Evolutionary conservation across 1,140 invertebrate genomes (phyloP), one percentile per base, ranked within the genome.

Genomic region (Atta cephalotes): DNA sequence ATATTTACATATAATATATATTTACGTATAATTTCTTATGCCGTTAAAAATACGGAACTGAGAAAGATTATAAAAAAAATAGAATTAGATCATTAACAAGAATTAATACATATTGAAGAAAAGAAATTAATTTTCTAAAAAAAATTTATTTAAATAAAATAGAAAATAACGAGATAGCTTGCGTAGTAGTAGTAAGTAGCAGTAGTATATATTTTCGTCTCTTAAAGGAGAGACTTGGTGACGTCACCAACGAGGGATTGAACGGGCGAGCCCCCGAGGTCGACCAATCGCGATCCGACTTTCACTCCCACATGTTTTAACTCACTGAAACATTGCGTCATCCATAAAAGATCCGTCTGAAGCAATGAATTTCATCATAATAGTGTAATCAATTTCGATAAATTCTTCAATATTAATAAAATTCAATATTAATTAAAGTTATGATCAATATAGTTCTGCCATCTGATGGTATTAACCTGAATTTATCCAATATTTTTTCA

Each of bases 181-280:
- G 7, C 18, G 5, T 53, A 53, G 49, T 51, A 53, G 49, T 51
- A 28, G 14, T 16, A 6, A 31, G 18, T 18, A 77, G 18, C 25
- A 18, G 56, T 25, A 18, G 56, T 25, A 35, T 25, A 25, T 25
- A 66, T 45, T 70, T 56, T 21, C 14, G 28, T 80, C n/a, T 81
- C 65, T 70, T 35, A 21, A 79, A 65, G 63, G 14, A 66, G 45
- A 70, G 25, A 66, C 62, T 63, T n/a, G 25, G 4, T 92, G 91
- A 92, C 91, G 85, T 91, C 85, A 89, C 6, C 53, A 1, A 35
- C 65, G 79, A 91, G 74, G 89, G 89, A 92, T 92, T 89, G 91
- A 92, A 88, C 86, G 85, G 62, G 87, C 91, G 91, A 92, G 92
- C 91, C 89, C 80, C 86, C 90, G 71, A 3, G 6, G 35, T 9